Base-by-base conservation (phyloP, 2,113 vertebrate genomes). In the Ranitomeya variabilis region DNA sequence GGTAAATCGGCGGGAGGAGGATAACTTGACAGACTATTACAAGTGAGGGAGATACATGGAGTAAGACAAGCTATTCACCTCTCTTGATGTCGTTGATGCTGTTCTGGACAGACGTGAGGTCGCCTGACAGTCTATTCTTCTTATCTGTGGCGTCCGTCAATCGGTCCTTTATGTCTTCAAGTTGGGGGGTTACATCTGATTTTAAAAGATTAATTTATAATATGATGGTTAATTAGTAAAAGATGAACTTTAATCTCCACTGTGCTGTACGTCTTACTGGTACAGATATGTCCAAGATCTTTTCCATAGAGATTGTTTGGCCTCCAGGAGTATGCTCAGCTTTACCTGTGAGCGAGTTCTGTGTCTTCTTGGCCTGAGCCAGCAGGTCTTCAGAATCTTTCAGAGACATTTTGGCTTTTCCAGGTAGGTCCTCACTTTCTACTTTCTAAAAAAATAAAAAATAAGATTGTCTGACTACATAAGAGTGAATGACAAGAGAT, bases 381-480 rank as follows among this genome's bases (percentile, higher is more conserved):
- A 97, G 83, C 0, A 98, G 93, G 0, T 92, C 60, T 7, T 89
- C 87, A 7, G 96, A 94, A 5, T 89, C 92, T 0, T 93, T 86
- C 91, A 96, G 97, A 90, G 99, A 92, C 8, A 90, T 90, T 90
- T 95, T 93, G 8, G 96, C 96, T 94, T 92, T 97, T 91, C 95
- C 88, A 74, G 93, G 90, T 19, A 99, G 92, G 26, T 96, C 94
- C 91, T 96, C 94, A 54, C 92, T 94, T 90, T 92, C 94, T 83
- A 98, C 94, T 77, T 93, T 95, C 98, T 99, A 90, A 78, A 94
- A 93, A 51, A 55, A 54, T 80, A 18, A 62, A 8, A 85, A 21
- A 80, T n/a, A 74, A 16, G 69, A 71, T 13, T 51, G 14, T 19
- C 8, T 1, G 8, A 15, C 73, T 18, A 9, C 14, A 31, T 1